Conservation (phyloP, 2,888 invertebrate species). For the Apeira syringaria region DNA sequence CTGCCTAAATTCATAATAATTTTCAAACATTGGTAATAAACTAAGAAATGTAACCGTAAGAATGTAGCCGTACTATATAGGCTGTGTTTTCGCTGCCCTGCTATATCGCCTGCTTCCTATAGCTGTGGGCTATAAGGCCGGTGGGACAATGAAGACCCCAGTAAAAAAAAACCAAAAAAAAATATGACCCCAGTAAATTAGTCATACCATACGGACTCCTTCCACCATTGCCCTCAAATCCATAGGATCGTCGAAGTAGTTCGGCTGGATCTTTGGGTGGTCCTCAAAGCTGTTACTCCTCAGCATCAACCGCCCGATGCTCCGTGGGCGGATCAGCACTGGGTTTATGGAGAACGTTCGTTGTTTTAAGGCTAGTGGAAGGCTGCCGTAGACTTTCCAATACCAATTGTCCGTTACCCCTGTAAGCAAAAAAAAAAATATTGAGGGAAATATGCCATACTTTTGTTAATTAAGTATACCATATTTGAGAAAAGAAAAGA, state of each 20-base stretch:
- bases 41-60: too few species aligned
- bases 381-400: slow-evolving; percentile 77
- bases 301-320: slow-evolving; percentile 88
- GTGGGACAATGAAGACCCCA: too few species aligned
- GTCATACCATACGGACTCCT: slow-evolving; percentile 87
- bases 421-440: slow-evolving; percentile 52
- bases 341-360: slow-evolving; percentile 89
- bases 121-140: too few species aligned
- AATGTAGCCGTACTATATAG: too few species aligned
- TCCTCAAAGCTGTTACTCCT: slow-evolving; percentile 88
- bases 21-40: too few species aligned
- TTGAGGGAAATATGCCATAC: too few species aligned
- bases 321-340: slow-evolving; percentile 88
- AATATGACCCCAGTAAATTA: not conserved
- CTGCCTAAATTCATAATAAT: too few species aligned
- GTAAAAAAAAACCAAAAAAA: too few species aligned
- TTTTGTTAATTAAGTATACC: too few species aligned
- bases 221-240: slow-evolving; percentile 90
- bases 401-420: slow-evolving; percentile 85
- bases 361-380: slow-evolving; percentile 58
- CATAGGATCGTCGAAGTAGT: slow-evolving; percentile 89
- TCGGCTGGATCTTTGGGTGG: slow-evolving; percentile 91
- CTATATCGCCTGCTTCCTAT: too few species aligned
- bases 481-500: too few species aligned
- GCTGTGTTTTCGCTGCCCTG: too few species aligned